Evolutionary conservation across 1,140 invertebrate genomes (phyloP).

Genomic region (Aphidius gifuensis): DNA sequence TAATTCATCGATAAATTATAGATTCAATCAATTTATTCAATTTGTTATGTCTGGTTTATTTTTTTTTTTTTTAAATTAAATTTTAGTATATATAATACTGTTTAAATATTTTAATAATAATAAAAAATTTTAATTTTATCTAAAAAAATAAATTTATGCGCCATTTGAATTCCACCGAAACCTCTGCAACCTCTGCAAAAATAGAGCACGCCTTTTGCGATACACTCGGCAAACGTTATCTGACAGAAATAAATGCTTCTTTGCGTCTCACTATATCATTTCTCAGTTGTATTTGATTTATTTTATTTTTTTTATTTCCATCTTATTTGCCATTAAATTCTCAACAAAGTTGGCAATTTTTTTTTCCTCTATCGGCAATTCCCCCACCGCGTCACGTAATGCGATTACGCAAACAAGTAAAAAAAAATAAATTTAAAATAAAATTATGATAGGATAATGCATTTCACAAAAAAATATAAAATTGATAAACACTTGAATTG

Average conservation of each 20-base stretch:
- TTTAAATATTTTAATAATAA: conserved; percentile 2
- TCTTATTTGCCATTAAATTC: conserved; percentile 6
- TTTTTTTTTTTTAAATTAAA: background rate
- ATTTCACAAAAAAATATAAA: too few relatives aligned
- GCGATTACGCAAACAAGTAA: conserved; percentile 37
- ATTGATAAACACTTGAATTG: too few relatives aligned
- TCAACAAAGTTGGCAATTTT: conserved; percentile 14
- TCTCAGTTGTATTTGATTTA: conserved; percentile 1
- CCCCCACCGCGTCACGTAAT: conserved; percentile 27
- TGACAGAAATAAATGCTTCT: conserved; percentile 38
- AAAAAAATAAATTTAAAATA: conserved; percentile 20
- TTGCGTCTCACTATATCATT: conserved; percentile 11
- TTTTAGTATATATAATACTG: conserved; percentile 2
- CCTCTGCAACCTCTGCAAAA: conserved; percentile 31
- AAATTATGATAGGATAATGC: background rate
- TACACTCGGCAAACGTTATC: conserved; percentile 29
- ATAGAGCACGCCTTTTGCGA: conserved; percentile 28
- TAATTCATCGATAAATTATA: too few relatives aligned
- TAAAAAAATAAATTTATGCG: conserved; percentile 12
- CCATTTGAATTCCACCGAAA: conserved; percentile 25
- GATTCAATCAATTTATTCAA: too few relatives aligned
- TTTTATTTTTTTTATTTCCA: conserved; percentile 17
- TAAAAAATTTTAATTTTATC: conserved; percentile 17
- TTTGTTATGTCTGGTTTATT: background rate
- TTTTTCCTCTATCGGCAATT: conserved; percentile 28